Evolutionary conservation across 2,797 vertebrate genomes (phyloP), one percentile per base, ranked within the genome.

Genomic region (Amblyopsis hoosieri): DNA sequence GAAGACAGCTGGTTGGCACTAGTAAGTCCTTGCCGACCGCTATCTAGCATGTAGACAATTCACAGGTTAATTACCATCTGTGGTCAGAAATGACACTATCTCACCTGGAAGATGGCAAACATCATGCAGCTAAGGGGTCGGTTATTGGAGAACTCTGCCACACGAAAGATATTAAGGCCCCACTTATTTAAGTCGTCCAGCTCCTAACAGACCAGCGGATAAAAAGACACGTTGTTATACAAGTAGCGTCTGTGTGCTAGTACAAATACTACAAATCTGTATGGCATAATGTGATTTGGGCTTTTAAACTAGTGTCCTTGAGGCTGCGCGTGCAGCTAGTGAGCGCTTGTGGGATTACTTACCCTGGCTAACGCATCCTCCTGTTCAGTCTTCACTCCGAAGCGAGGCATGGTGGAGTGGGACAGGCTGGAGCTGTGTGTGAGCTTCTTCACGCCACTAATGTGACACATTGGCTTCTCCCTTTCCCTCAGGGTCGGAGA

Each of bases 81-180:
- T 15, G 14, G 19, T 60, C 37, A 15, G 59, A 68, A 51, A 7
- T 14, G 8, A 48, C 10, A 66, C 1, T 42, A 47, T 33, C 85
- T 75, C 62, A 97, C 96, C 95, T 97, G 94, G 87, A 98, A 97
- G 79, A 97, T 94, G 17, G 93, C 92, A 68, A 93, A 98, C 95
- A 97, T 96, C 79, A 94, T 94, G 84, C 95, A 97, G 87, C 95
- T 94, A 63, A 98, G 95, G 33, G 96, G 96, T 80, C 94, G 92
- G 81, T 95, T 96, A 82, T 95, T 94, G 1, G 96, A 95, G 51
- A 92, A 96, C 72, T 97, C 94, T 1, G 96, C 94, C 85, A 98
- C 94, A 3, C 79, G 91, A 78, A 98, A 97, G 89, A 98, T 98
- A 91, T 98, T 97, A 93, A 98, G 94, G 89, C 96, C 96, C 96